These are phyloP conservation scores for Zeuzera pyrina DNA, from an alignment of 2,888 invertebrate species.

Conservation along the genomic window DNA sequence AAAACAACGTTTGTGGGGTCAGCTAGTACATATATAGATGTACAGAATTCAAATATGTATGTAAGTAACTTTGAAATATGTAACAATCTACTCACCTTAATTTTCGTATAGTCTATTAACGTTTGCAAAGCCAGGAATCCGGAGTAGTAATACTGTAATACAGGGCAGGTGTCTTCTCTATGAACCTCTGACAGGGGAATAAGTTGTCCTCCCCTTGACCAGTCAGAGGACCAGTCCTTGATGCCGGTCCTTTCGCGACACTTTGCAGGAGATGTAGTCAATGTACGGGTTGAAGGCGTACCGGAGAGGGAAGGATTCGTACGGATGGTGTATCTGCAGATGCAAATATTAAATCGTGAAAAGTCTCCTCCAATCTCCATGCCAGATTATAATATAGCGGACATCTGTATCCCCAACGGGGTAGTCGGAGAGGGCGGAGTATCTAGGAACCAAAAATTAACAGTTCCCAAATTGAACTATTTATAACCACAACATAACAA, in stretches of 20 bases:
- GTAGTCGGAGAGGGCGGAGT: too few relatives aligned
- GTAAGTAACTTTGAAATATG: too few relatives aligned
- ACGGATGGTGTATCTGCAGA: slow-evolving; percentile 78
- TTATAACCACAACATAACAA: too few relatives aligned
- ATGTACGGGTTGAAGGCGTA: slow-evolving; percentile 77
- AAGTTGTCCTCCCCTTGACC: slow-evolving; percentile 64
- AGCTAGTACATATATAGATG: neutral
- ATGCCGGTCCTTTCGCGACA: slow-evolving; percentile 76
- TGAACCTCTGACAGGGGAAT: slow-evolving; percentile 74
- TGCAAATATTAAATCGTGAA: too few relatives aligned
- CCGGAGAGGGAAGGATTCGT: slow-evolving; percentile 79
- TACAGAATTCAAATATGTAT: too few relatives aligned
- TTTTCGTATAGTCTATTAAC: slow-evolving; percentile 80
- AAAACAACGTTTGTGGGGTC: too few relatives aligned
- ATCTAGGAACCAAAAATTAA: too few relatives aligned
- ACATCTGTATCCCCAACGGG: too few relatives aligned
- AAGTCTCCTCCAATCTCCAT: too few relatives aligned
- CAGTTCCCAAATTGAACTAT: too few relatives aligned
- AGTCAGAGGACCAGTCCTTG: slow-evolving; percentile 73
- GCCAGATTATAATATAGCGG: too few relatives aligned
- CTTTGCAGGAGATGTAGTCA: slow-evolving; percentile 78
- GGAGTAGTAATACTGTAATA: slow-evolving; percentile 82
- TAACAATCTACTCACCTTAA: slow-evolving; percentile 67
- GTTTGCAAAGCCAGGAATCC: slow-evolving; percentile 83
- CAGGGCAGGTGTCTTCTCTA: slow-evolving; percentile 80